Conservation (phyloP, 92 coral and sea anemone species). For the Anthopleura xanthogrammica region DNA sequence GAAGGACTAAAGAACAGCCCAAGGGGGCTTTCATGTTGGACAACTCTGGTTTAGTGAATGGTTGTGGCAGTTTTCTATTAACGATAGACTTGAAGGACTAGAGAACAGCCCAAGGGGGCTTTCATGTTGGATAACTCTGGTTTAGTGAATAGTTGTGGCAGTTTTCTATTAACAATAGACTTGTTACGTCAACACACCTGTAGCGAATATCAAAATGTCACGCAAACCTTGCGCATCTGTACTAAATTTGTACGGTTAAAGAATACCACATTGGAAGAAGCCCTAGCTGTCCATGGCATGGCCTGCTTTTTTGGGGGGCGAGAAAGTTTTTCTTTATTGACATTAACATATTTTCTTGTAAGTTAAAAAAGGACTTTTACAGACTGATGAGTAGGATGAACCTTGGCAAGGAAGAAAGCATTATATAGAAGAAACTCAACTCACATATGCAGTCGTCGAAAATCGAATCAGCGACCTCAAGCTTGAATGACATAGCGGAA, state of each 20-base stretch:
- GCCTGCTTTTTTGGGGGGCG: no score
- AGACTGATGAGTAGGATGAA: no score
- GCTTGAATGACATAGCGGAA: no score
- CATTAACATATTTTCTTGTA: no score
- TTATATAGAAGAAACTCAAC: no score
- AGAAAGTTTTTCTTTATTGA: no score
- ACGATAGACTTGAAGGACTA: neutral
- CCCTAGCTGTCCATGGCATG: no score
- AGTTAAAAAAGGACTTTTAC: no score
- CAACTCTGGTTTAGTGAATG: neutral
- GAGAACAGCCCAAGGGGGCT: neutral
- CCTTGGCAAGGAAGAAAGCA: no score
- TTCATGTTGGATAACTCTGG: neutral
- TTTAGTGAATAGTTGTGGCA: slow-evolving; percentile 13
- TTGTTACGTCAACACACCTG: slow-evolving; percentile 18
- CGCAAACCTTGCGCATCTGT: slow-evolving; percentile 6
- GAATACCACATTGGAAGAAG: neutral
- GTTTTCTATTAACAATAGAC: slow-evolving; percentile 14
- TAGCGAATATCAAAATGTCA: neutral
- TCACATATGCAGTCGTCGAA: no score
- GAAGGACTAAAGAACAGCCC: neutral
- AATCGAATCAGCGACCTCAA: no score
- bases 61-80: slow-evolving; percentile 20
- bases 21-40: neutral
- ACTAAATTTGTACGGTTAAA: neutral